phyloP scores from a whole-genome alignment of 2,888 invertebrate genomes.

The Habrosyne pyritoides region DNA sequence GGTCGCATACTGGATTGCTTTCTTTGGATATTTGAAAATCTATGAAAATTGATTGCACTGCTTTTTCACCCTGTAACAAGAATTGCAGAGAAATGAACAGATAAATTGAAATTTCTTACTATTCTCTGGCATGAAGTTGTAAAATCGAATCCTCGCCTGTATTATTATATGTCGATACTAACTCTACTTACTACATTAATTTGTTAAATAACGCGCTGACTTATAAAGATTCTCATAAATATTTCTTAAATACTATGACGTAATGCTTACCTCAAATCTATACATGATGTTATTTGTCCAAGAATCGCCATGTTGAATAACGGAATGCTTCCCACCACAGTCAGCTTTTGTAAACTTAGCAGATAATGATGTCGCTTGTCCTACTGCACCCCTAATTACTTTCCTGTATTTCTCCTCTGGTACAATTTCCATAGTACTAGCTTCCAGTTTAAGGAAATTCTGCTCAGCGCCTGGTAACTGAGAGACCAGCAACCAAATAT shows the following conservation, averaged over 20 bases:
- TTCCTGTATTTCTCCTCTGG: slow-evolving; percentile 34
- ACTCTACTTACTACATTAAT: too few relatives aligned
- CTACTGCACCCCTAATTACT: slow-evolving; percentile 25
- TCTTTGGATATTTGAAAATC: slow-evolving; percentile 49
- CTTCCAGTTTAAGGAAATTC: slow-evolving; percentile 24
- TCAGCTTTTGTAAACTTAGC: slow-evolving; percentile 26
- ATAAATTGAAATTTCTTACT: too few relatives aligned
- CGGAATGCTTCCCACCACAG: slow-evolving; percentile 32
- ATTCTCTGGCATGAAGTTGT: too few relatives aligned
- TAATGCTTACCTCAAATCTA: slow-evolving; percentile 36
- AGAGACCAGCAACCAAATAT: slow-evolving; percentile 22
- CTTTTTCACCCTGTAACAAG: slow-evolving; percentile 37
- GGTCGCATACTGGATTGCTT: slow-evolving; percentile 40
- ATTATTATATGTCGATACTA: too few relatives aligned
- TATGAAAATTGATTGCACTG: slow-evolving; percentile 40
- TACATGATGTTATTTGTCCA: slow-evolving; percentile 62
- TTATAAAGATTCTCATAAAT: not conserved
- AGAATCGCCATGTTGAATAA: slow-evolving; percentile 54
- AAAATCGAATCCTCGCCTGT: too few relatives aligned
- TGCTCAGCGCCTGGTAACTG: slow-evolving; percentile 1
- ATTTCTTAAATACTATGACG: not conserved
- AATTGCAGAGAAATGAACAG: too few relatives aligned
- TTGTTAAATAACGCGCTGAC: too few relatives aligned
- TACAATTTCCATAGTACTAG: slow-evolving; percentile 23
- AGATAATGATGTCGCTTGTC: slow-evolving; percentile 6